Base-by-base conservation (phyloP, 2,888 invertebrate species). In the Rhaphigaster nebulosa region DNA sequence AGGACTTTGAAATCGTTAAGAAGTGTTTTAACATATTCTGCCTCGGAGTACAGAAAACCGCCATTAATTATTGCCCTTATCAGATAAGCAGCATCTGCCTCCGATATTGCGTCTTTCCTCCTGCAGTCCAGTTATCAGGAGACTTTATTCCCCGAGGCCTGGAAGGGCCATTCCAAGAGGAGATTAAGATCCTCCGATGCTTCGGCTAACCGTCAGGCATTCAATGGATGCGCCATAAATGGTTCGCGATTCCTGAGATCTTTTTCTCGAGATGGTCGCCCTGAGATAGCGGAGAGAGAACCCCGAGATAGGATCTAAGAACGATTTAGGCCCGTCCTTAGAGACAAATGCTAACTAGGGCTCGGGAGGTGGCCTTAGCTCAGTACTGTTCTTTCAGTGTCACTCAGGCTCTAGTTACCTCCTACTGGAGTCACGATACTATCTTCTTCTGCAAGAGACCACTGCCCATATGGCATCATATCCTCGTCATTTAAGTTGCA, bases 271-370 rank as follows among this genome's bases (percentile, higher is more conserved):
- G 84, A 84, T 84, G 84, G 84, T 41, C 84, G n/a, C n/a, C 45
- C 84, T 15, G 38, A 50, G 84, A 84, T 84, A 84, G 45, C 45
- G 45, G 12, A 84, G 84, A n/a, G 20, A 41, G n/a, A n/a, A n/a
- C n/a, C n/a, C n/a, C n/a, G n/a, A n/a, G 84, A 84, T 84, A 84
- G 84, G 84, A 84, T 84, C 84, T 84, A 18, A n/a, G 12, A n/a
- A 38, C 4, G 34, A 76, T 50, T 84, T 84, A 50, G 84, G 45
- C n/a, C n/a, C 38, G 45, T 45, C 84, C 84, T 41, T 18, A n/a
- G 84, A 84, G 84, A 84, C 84, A 84, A n/a, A 84, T 84, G 84
- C 84, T 84, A 84, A 84, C 84, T 84, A 50, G 84, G 41, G 84
- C 84, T 45, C 26, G 45, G 45, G 45, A n/a, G 45, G 84, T 50